phyloP scores from a whole-genome alignment of 37 sponge, comb jelly and placozoan species.

The Tethya wilhelma region DNA sequence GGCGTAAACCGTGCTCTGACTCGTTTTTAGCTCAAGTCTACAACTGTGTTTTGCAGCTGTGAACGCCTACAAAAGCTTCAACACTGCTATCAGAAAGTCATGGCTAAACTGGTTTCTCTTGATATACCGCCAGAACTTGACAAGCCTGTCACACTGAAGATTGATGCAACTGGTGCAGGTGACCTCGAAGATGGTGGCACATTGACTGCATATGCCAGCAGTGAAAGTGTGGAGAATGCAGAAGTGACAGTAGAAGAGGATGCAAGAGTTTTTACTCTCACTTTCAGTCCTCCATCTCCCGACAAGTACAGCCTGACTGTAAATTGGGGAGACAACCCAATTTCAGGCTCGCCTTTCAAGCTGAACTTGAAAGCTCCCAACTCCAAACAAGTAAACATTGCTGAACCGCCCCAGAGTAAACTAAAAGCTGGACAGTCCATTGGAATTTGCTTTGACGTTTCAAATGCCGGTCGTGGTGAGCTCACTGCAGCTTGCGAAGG shows the following conservation, averaged over 20 bases:
- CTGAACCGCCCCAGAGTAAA: slow-evolving; percentile 3
- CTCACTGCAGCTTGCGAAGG: slow-evolving; percentile 53
- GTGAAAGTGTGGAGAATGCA: neutral
- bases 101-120: neutral
- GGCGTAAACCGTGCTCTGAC: too few relatives aligned
- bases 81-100: neutral
- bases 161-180: slow-evolving; percentile 35
- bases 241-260: neutral
- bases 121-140: neutral
- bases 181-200: neutral
- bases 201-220: neutral
- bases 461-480: slow-evolving; percentile 50
- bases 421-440: slow-evolving; percentile 32
- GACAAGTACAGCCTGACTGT: slow-evolving; percentile 39
- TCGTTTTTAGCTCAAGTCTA: too few relatives aligned
- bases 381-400: slow-evolving; percentile 27
- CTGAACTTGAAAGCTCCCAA: slow-evolving; percentile 30
- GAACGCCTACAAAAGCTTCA: too few relatives aligned
- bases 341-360: slow-evolving; percentile 54
- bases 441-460: slow-evolving; percentile 27
- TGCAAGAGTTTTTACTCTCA: neutral
- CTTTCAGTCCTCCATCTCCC: slow-evolving; percentile 17
- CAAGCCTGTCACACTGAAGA: slow-evolving; percentile 25
- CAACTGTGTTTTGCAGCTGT: too few relatives aligned
- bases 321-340: slow-evolving; percentile 25